Conservation (phyloP, 2,888 invertebrate genomes). For the Yponomeuta evonymella region DNA sequence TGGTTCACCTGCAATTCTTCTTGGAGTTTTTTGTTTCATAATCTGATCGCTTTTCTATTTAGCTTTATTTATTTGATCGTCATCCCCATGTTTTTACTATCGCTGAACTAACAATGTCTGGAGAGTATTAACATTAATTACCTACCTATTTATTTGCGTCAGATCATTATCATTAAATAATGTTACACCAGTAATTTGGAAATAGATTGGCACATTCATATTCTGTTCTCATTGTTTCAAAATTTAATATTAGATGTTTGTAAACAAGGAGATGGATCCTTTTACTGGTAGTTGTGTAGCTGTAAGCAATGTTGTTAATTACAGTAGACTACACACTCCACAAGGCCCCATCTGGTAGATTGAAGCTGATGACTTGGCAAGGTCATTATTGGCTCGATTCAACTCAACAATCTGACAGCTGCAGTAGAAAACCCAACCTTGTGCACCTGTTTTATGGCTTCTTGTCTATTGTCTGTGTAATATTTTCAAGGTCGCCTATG, state of each 20-base stretch:
- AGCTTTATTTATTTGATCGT: slow-evolving; percentile 49
- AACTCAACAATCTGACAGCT: not conserved
- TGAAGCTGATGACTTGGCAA: slow-evolving; percentile 44
- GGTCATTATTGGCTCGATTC: slow-evolving; percentile 48
- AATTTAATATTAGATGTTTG: slow-evolving; percentile 8
- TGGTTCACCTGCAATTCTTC: slow-evolving; percentile 49
- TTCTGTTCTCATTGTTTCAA: slow-evolving; percentile 17
- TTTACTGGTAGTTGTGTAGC: not conserved
- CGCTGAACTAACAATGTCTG: slow-evolving; percentile 49
- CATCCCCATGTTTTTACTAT: slow-evolving; percentile 29
- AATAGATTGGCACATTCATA: slow-evolving; percentile 15
- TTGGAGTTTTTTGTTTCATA: slow-evolving; percentile 50
- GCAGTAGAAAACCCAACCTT: slow-evolving; percentile 1
- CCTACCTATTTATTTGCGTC: slow-evolving; percentile 26
- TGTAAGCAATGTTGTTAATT: slow-evolving; percentile 8
- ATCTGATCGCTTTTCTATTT: slow-evolving; percentile 46
- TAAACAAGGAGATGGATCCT: not conserved
- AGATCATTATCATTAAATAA: slow-evolving; percentile 23
- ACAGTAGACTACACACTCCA: not conserved
- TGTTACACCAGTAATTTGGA: slow-evolving; percentile 16
- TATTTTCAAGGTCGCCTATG: slow-evolving; percentile 5
- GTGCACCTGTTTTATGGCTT: slow-evolving; percentile 11
- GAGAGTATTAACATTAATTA: slow-evolving; percentile 34
- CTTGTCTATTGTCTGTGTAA: slow-evolving; percentile 4
- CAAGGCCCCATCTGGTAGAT: slow-evolving; percentile 8